Percentiles rank a stretch among this genome's conserved stretches.
Conservation (phyloP, 1,140 invertebrate species). For the Gonioctena quinquepunctata region DNA sequence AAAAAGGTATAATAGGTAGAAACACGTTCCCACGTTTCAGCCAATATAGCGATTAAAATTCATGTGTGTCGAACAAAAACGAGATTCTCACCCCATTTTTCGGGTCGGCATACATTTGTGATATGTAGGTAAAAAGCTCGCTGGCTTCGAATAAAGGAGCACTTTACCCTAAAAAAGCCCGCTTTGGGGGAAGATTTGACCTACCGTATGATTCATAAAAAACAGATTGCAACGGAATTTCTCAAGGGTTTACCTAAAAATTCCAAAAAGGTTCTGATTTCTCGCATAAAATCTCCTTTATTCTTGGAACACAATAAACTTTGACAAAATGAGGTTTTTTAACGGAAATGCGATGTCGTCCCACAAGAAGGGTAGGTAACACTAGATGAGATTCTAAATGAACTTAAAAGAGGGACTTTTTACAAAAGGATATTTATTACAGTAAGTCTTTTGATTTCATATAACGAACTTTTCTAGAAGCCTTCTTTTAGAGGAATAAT, state of each 20-base stretch:
- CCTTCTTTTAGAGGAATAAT: too few relatives aligned
- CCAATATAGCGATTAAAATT: slow-evolving; percentile 43
- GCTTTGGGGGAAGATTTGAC: slow-evolving; percentile 37
- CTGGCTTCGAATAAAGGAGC: slow-evolving; percentile 40
- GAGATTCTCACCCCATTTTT: slow-evolving; percentile 45
- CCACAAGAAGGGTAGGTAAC: background rate
- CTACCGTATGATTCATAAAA: slow-evolving; percentile 33
- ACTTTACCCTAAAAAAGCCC: slow-evolving; percentile 44
- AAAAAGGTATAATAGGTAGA: background rate
- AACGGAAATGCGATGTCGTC: slow-evolving; percentile 3
- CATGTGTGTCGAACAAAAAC: slow-evolving; percentile 31
- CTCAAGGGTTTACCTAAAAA: slow-evolving; percentile 29
- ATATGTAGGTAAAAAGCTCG: slow-evolving; percentile 43
- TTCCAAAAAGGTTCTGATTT: slow-evolving; percentile 8
- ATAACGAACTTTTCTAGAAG: background rate
- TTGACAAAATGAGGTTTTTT: background rate
- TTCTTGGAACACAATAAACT: background rate
- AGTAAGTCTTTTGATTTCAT: background rate
- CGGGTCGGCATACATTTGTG: slow-evolving; percentile 28
- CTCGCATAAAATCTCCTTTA: background rate
- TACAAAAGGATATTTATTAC: background rate
- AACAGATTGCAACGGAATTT: slow-evolving; percentile 37
- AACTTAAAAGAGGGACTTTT: background rate
- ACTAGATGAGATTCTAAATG: background rate
- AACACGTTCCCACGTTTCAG: slow-evolving; percentile 28